Base-by-base conservation (phyloP, 30 jellyfish, hydroid and myxozoan species). In the Hydractinia symbiolongicarpus region DNA sequence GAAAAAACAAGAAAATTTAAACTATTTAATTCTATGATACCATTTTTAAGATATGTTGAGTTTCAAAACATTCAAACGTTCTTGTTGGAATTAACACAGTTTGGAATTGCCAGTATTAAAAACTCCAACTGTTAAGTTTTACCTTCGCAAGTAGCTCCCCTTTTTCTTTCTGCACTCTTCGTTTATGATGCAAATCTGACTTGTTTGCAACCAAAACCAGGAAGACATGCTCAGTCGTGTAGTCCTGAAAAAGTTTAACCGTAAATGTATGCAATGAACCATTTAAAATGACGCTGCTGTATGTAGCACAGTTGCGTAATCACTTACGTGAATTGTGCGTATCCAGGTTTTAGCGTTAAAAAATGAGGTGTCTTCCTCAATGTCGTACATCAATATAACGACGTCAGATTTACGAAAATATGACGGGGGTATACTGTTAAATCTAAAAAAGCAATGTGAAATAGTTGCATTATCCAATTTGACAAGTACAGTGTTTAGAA, bases 371-470 rank as follows among this genome's bases (percentile, higher is more conserved):
- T 90, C 94, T 55, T 90, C 90, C 9, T 69, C 67, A 75, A 90
- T 79, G 81, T 90, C 95, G 72, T 90, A 90, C 74, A 90, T 88
- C 21, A 90, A 85, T 0, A 90, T 94, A 17, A 90, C 97, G 9
- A 86, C 90, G 77, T 90, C 97, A 21, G 97, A 87, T 81, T 78
- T 85, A 30, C 97, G 95, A 66, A 90, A 90, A 55, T 90, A 90
- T 19, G 97, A 86, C 17, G 95, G 97, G 16, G 97, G 97, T 30
- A 90, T 79, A 71, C 95, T 85, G 82, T 90, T 90, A 58, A 85
- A 90, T 70, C 95, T 89, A 79, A 52, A 85, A 66, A 51, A 30
- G n/a, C 77, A 82, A 66, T 30, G 44, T 30, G 44, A 30, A 30
- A 0, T 30, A 0, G 44, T 30, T 30, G 44, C 44, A 30, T 30